phyloP scores from a whole-genome alignment of 2,797 vertebrate species.

The Acipenser ruthenus region DNA sequence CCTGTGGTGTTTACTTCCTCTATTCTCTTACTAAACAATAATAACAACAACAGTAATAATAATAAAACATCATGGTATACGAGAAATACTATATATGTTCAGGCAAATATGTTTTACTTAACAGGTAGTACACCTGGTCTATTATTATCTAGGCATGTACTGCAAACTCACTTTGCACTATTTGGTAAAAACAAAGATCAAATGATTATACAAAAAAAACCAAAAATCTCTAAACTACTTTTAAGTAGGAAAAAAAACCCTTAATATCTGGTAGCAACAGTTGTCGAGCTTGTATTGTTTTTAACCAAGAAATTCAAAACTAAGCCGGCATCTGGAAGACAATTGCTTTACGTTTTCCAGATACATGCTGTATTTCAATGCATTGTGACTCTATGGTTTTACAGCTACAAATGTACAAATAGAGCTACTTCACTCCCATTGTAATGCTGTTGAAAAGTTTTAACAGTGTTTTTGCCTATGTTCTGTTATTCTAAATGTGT shows the following conservation, averaged over 20 bases:
- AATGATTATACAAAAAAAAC: no score
- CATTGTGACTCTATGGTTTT: neutral
- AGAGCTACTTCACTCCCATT: neutral
- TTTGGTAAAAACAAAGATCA: no score
- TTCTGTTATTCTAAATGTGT: neutral
- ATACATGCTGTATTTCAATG: neutral
- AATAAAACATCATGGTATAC: constrained; percentile 43
- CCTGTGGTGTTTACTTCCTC: constrained; percentile 25
- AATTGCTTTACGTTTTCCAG: neutral
- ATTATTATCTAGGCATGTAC: no score
- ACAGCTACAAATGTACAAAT: neutral
- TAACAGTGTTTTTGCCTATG: neutral
- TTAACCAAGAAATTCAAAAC: no score
- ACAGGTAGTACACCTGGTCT: neutral
- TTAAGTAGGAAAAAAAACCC: no score
- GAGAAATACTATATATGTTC: constrained; percentile 43
- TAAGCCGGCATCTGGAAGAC: no score
- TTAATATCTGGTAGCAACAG: no score
- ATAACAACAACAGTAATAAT: no score
- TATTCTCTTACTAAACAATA: constrained; percentile 31
- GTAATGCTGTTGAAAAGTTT: neutral
- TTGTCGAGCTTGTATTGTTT: no score
- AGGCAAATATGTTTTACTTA: constrained; percentile 31
- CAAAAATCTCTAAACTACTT: no score
- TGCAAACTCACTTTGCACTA: no score